Base-by-base conservation (phyloP, 2,888 invertebrate genomes). In the Eudasyphora cyanicolor region DNA sequence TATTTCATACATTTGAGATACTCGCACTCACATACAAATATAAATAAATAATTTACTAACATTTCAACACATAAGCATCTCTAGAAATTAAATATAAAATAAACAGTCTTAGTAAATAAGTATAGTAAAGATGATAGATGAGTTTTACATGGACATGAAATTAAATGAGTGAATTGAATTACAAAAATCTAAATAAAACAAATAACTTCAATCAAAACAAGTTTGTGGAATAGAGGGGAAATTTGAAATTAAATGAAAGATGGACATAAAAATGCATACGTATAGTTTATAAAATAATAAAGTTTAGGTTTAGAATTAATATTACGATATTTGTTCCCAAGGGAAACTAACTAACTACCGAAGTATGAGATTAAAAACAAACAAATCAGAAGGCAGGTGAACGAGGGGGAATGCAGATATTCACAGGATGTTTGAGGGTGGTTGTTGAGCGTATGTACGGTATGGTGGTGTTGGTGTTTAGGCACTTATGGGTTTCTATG, bases 11-110 rank as follows among this genome's bases (percentile, higher is more conserved):
- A 51, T 51, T 51, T 51, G 51, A 51, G 51, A 51, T 35, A 70
- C n/a, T n/a, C n/a, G n/a, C n/a, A n/a, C n/a, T n/a, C n/a, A n/a
- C 51, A 70, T 42, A 69, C 17, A 69, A 14, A 70, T 49, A 70
- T 45, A 70, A 51, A 70, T 70, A 70, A 51, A 49, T 70, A 49
- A 51, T 32, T 70, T 17, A 17, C 29, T 70, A 70, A 51, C 17
- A 42, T 45, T 45, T n/a, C 45, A 45, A 45, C 45, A 45, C 45
- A 64, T 64, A 64, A 17, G 21, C 17, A 64, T 64, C 64, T n/a
- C 7, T 7, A 19, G 35, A 38, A 19, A 35, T 64, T 62, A 14
- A n/a, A 6, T 14, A 45, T 45, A 12, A n/a, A 45, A 45, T 45
- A 45, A 45, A 45, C 45, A 45, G 5, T 45, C n/a, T 2, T 45